Evolutionary conservation across 2,797 vertebrate genomes (phyloP), one percentile per base, ranked within the genome.

Genomic region (Tenualosa thibaudeaui): DNA sequence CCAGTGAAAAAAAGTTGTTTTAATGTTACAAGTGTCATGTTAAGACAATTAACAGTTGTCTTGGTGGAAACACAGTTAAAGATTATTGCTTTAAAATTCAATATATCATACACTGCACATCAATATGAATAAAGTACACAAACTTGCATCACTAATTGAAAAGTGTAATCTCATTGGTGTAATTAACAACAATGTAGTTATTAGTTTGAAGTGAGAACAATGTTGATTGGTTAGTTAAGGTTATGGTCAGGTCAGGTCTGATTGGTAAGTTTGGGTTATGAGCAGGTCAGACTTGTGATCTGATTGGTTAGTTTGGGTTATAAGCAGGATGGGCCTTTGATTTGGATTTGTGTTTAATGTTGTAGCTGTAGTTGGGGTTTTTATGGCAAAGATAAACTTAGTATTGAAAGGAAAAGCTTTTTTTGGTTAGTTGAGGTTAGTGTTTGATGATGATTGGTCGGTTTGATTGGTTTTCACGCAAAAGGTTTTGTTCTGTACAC

Each of bases 401-500:
- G 60, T 24, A 65, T 1, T 6, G n/a, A 24, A 8, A 6, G 22
- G n/a, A 2, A n/a, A 24, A 68, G 24, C 1, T 26, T 31, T 68
- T 12, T 31, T 65, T 68, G 9, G 26, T 68, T 68, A 68, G 62
- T 68, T 68, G 62, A 31, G 62, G 62, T 68, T 68, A 68, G 62
- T 68, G 26, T 13, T 65, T 68, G 62, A 68, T 68, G 60, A 22
- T 26, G 60, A 65, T 49, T 49, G 10, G 24, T 68, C 8, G 50
- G 50, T 68, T 68, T 68, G 62, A 68, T 68, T 68, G 62, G 62
- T 37, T 68, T 26, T 68, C 62, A 68, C 62, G 62, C 62, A 68
- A 68, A 68, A 13, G 10, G 2, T 26, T 68, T 31, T 68, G 62
- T 68, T 31, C 62, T 68, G 26, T 31, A 68, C 62, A 68, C 26